A percentile compares a stretch with the other conserved stretches of the same genome.
phyloP scores from a whole-genome alignment of 2,797 vertebrate genomes.

The Tauraco hartlaubi region DNA sequence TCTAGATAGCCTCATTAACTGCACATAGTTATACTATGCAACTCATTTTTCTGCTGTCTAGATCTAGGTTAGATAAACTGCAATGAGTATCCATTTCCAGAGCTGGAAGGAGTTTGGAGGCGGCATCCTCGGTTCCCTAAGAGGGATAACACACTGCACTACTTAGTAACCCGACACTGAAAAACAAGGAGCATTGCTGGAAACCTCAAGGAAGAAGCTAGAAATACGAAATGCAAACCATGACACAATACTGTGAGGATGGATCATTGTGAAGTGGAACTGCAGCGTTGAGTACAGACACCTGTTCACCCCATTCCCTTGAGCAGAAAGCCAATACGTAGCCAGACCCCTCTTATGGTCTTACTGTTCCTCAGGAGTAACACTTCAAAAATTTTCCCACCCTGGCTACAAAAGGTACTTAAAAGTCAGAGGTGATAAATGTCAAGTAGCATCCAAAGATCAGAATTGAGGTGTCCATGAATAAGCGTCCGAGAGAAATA shows the following conservation, averaged over 20 bases:
- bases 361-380: neutral
- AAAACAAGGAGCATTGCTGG: neutral
- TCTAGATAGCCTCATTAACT: neutral
- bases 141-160: neutral
- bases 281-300: neutral
- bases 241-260: neutral
- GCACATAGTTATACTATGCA: neutral
- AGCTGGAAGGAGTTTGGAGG: neutral
- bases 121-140: neutral
- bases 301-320: neutral
- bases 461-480: neutral
- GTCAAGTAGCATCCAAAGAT: neutral
- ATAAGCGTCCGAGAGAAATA: neutral
- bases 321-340: neutral
- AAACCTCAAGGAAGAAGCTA: neutral
- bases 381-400: neutral
- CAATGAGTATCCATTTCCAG: neutral
- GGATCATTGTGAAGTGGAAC: neutral
- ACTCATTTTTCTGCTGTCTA: constrained; percentile 25
- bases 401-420: neutral
- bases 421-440: neutral
- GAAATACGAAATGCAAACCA: neutral
- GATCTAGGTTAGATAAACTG: constrained; percentile 22
- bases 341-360: neutral
- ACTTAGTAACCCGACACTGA: neutral